phyloP scores from a whole-genome alignment of 2,888 invertebrate genomes.

The Idaea aversata region DNA sequence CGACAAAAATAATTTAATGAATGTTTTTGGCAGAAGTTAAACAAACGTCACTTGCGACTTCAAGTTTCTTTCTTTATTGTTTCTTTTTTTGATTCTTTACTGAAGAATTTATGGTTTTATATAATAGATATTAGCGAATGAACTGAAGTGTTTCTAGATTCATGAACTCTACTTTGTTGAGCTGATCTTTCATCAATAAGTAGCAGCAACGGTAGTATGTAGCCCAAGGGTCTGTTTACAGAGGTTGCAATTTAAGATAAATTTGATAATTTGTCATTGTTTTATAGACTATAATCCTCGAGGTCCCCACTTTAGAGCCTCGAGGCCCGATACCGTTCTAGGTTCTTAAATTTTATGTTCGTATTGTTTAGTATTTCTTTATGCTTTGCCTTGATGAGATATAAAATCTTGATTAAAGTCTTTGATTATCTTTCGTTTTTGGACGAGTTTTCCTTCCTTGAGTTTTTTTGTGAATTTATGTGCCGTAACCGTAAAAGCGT shows the following conservation, averaged over 20 bases:
- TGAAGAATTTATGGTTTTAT: too few species aligned
- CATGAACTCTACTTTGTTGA: neutral
- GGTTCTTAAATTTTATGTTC: constrained; percentile 36
- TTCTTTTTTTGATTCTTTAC: too few species aligned
- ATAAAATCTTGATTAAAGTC: constrained; percentile 54
- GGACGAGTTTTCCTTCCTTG: constrained; percentile 40
- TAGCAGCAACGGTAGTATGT: constrained; percentile 16
- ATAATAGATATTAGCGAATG: too few species aligned
- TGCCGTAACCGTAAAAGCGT: neutral
- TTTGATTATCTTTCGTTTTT: constrained; percentile 51
- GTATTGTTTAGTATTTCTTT: constrained; percentile 35
- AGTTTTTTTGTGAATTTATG: neutral
- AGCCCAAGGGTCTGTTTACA: constrained; percentile 36
- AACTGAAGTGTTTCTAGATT: too few species aligned
- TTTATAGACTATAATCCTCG: constrained; percentile 55
- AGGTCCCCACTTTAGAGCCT: constrained; percentile 35
- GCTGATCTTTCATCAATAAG: neutral
- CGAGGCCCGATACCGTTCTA: constrained; percentile 30
- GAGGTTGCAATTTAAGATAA: constrained; percentile 52
- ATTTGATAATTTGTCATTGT: constrained; percentile 60
- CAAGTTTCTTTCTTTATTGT: too few species aligned
- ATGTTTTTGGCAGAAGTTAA: too few species aligned
- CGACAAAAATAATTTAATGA: too few species aligned
- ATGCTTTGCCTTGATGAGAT: constrained; percentile 48
- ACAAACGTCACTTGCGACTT: too few species aligned